Percentiles rank a stretch among this genome's conserved stretches.
These are phyloP conservation scores for human DNA, from an alignment of 2,113 vertebrate genomes.

Conservation along the genomic window GRCh38 chr1:64642001-64642500, in stretches of 20 bases:
- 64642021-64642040: not conserved
- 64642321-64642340: not conserved
- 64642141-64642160: not conserved
- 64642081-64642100: not conserved
- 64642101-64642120: not conserved
- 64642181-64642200: not conserved
- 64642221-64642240: not conserved
- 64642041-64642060: not conserved
- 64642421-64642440: not conserved
- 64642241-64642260: not conserved
- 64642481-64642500: not conserved
- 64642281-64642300: not conserved
- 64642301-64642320: not conserved
- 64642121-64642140: not conserved
- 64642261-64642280: not conserved
- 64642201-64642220: not conserved
- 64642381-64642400: not conserved
- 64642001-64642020: slow-evolving; percentile 52
- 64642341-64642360: not conserved
- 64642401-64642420: not conserved
- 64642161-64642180: not conserved
- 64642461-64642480: not conserved
- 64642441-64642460: not conserved
- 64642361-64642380: not conserved
- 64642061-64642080: not conserved